Evolutionary conservation across 2,888 invertebrate species (phyloP), one percentile per base, ranked within the genome.

Genomic region (Celastrina argiolus): DNA sequence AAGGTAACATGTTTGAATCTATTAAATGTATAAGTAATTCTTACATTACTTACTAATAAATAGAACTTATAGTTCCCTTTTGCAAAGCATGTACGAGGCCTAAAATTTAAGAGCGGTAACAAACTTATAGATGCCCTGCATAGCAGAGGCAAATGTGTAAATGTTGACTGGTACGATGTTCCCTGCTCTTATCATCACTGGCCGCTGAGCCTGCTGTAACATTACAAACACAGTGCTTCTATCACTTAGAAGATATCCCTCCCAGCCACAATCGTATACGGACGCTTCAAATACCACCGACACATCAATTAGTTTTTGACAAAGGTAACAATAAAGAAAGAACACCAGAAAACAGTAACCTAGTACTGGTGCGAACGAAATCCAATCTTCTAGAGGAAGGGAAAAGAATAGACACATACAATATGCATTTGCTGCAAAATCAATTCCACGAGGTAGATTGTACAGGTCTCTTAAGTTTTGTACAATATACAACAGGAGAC

Each of bases 141-240:
- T 69, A 2, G 86, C 84, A 3, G 79, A 79, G 0, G 88, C 88
- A 69, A 89, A 89, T 0, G 88, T 88, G 56, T 80, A 81, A 64
- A 90, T 86, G 70, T 89, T 88, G 0, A 90, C 84, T 0, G 88
- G 88, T 65, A 88, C 78, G 6, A 89, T 87, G 73, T 84, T 81
- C 8, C 87, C 88, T 1, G 88, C 90, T 16, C 85, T 59, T 8
- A 90, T 36, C 22, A 80, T 73, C 12, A 88, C 79, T 1, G 82
- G 81, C 67, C 79, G 81, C 70, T 89, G 89, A 0, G 88, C 81
- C 67, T 82, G 79, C 18, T 81, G 59, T 18, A 89, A 70, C 80
- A 88, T 85, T 18, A 83, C 67, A 31, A 75, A 85, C 1, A 87
- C 70, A 5, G 79, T 66, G 69, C 78, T 85, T 73, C 78, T 79